These are phyloP conservation scores for Rhagologus leucostigma DNA, from an alignment of 2,113 vertebrate genomes.

Conservation along the genomic window DNA sequence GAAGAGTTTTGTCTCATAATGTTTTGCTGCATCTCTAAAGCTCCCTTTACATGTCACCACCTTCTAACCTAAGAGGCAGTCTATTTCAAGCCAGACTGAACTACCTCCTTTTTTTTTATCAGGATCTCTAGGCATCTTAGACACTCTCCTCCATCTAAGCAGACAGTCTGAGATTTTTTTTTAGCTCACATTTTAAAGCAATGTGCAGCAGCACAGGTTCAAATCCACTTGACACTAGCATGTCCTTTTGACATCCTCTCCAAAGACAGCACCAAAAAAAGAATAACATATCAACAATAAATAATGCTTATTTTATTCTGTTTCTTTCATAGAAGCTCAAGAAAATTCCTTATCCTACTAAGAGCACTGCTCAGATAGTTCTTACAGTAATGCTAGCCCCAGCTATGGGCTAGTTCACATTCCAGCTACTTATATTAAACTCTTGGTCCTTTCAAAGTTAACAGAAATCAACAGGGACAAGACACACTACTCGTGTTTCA, in stretches of 20 bases:
- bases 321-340: neutral
- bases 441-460: neutral
- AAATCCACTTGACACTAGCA: neutral
- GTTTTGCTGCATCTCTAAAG: neutral
- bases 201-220: neutral
- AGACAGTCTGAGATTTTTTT: neutral
- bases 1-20: neutral
- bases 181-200: neutral
- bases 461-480: slow-evolving; percentile 7
- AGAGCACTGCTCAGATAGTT: neutral
- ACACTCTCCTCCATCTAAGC: neutral
- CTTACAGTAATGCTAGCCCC: neutral
- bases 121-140: neutral
- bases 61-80: neutral
- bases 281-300: neutral
- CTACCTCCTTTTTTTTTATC: neutral
- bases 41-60: slow-evolving; percentile 8
- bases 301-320: neutral
- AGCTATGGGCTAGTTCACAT: neutral
- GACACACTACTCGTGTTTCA: slow-evolving; percentile 22
- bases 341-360: neutral
- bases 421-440: neutral
- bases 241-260: neutral
- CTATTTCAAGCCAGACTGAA: neutral
- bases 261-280: neutral